A percentile compares a stretch with the other conserved stretches of the same genome.
phyloP scores from a whole-genome alignment of 2,888 invertebrate genomes.

The Orchesellides sinensis region DNA sequence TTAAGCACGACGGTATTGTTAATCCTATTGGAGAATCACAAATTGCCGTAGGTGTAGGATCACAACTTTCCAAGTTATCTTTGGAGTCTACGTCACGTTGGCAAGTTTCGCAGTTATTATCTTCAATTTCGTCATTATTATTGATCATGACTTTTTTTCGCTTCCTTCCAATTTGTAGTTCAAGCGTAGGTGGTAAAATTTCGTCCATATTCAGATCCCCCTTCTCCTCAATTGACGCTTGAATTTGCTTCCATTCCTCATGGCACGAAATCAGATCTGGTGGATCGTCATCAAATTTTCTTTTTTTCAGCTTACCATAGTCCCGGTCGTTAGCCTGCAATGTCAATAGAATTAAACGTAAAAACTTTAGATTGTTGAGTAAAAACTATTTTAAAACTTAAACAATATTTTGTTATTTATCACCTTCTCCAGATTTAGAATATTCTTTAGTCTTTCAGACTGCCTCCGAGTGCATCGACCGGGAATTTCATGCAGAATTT shows the following conservation, averaged over 20 bases:
- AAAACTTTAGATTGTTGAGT: no score
- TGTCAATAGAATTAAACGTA: no score
- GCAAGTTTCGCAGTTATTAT: conserved; percentile 29
- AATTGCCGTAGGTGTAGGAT: background rate
- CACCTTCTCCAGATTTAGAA: conserved; percentile 55
- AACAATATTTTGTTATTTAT: background rate
- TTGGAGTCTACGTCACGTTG: background rate
- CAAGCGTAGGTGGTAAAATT: conserved; percentile 44
- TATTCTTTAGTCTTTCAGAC: conserved; percentile 34
- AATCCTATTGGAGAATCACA: background rate
- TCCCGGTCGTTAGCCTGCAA: conserved; percentile 37
- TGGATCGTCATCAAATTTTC: conserved; percentile 54
- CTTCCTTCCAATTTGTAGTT: conserved; percentile 34
- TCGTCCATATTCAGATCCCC: conserved; percentile 36
- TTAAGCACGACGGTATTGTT: background rate
- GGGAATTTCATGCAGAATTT: conserved; percentile 56
- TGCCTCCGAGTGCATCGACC: conserved; percentile 46
- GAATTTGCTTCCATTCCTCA: conserved; percentile 43
- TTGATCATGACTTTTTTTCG: conserved; percentile 26
- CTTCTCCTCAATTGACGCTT: background rate
- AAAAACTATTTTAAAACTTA: background rate
- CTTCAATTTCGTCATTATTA: conserved; percentile 33
- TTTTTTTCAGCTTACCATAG: conserved; percentile 30
- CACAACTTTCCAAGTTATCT: background rate
- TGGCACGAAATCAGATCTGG: conserved; percentile 56